Conservation (phyloP, 92 coral and sea anemone species). For the Chrysogorgia sp. region DNA sequence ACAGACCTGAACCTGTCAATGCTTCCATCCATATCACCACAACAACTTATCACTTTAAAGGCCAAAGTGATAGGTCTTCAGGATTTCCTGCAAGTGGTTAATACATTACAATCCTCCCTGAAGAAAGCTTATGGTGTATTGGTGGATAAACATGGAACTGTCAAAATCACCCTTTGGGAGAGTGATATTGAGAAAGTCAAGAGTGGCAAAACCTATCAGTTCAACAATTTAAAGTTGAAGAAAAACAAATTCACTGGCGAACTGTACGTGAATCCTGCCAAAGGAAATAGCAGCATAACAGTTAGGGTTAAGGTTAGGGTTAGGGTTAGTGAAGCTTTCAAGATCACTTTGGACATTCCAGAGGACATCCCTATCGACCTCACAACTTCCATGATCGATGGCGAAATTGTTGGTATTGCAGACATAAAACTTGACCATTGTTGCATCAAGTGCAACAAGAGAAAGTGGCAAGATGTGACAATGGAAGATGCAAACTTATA, state of each 20-base stretch:
- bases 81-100: conserved; percentile 26
- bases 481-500: conserved; percentile 23
- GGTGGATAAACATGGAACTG: conserved; percentile 48
- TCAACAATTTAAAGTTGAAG: conserved; percentile 53
- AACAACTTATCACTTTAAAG: conserved; percentile 49
- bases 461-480: conserved; percentile 12
- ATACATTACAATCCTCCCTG: conserved; percentile 38
- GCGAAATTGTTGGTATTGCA: conserved; percentile 30
- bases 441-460: conserved; percentile 24
- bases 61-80: conserved; percentile 51
- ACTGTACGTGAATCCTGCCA: conserved; percentile 19
- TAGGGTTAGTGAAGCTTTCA: conserved; percentile 7
- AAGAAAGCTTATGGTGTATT: conserved; percentile 52
- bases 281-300: background rate
- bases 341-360: background rate
- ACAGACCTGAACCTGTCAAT: too few species aligned
- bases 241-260: conserved; percentile 25
- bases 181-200: conserved; percentile 44
- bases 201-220: conserved; percentile 55
- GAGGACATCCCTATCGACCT: conserved; percentile 8
- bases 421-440: conserved; percentile 26
- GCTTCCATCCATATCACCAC: background rate
- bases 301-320: too few species aligned
- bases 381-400: background rate
- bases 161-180: conserved; percentile 59